Conservation (phyloP, 2,888 invertebrate species). For the Trachelus tabidus region DNA sequence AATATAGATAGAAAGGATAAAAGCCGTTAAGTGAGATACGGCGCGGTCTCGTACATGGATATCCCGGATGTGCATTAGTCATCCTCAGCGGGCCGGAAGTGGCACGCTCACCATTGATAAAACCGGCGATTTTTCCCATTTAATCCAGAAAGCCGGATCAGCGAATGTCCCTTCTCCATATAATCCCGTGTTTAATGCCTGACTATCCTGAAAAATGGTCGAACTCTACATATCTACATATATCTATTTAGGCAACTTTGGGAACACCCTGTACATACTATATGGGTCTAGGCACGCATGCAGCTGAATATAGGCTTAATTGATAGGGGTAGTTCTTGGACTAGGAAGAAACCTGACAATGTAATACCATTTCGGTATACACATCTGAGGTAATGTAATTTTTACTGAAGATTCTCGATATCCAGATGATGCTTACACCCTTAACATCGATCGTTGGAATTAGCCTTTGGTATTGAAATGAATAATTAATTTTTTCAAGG, state of each 20-base stretch:
- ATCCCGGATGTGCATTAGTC: slow-evolving; percentile 14
- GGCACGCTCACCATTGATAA: slow-evolving; percentile 27
- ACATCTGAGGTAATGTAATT: not conserved
- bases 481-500: not conserved
- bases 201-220: slow-evolving; percentile 34
- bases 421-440: not conserved
- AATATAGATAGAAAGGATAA: not conserved
- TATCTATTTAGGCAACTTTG: not conserved
- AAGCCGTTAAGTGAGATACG: not conserved
- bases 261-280: not conserved
- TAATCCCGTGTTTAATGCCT: slow-evolving; percentile 29
- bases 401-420: not conserved
- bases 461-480: not conserved
- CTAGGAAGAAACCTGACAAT: not conserved
- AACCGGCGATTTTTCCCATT: slow-evolving; percentile 28
- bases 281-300: not conserved
- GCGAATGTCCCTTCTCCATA: slow-evolving; percentile 19
- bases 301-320: not conserved
- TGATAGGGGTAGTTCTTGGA: not conserved
- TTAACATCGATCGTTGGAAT: not conserved
- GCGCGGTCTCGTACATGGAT: not conserved
- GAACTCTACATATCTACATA: not conserved
- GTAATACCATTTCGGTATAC: not conserved
- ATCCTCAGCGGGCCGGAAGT: slow-evolving; percentile 10
- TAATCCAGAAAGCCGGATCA: slow-evolving; percentile 31